Evolutionary conservation across 2,113 vertebrate genomes (phyloP).

Genomic region (Rhinolophus ferrumequinum): DNA sequence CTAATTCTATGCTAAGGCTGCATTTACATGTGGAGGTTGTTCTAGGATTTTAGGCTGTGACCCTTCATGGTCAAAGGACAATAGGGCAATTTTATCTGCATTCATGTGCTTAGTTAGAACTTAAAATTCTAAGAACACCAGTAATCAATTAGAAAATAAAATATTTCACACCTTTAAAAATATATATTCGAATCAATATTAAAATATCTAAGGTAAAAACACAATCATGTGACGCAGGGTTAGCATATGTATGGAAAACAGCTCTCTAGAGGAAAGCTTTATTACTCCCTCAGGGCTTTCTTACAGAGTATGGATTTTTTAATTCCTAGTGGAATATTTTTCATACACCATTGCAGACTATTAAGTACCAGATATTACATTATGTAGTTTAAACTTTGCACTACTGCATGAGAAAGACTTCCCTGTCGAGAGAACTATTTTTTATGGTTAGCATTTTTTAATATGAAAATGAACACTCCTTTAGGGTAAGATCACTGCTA

Average conservation of each 20-base stretch:
- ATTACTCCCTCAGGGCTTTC: conserved; percentile 86
- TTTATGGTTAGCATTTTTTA: conserved; percentile 80
- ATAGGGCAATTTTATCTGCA: background rate
- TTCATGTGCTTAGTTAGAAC: conserved; percentile 4
- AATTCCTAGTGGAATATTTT: conserved; percentile 88
- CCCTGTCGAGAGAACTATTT: conserved; percentile 79
- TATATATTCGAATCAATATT: conserved; percentile 71
- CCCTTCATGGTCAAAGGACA: background rate
- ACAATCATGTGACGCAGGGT: conserved; percentile 76
- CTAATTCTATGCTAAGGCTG: background rate
- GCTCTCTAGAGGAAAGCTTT: conserved; percentile 85
- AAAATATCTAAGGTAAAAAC: conserved; percentile 82
- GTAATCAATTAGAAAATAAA: conserved; percentile 82
- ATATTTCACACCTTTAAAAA: conserved; percentile 73
- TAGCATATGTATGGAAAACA: conserved; percentile 83
- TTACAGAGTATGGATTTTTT: conserved; percentile 86
- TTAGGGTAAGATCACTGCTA: conserved; percentile 78
- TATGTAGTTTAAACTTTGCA: conserved; percentile 86
- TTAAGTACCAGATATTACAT: conserved; percentile 88
- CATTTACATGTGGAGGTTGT: background rate
- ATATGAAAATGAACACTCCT: conserved; percentile 85
- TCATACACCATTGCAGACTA: conserved; percentile 88
- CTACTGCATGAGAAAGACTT: conserved; percentile 80
- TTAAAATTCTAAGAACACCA: conserved; percentile 34
- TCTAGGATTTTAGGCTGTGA: background rate